phyloP scores from a whole-genome alignment of 2,797 vertebrate species.

The Merluccius polli region DNA sequence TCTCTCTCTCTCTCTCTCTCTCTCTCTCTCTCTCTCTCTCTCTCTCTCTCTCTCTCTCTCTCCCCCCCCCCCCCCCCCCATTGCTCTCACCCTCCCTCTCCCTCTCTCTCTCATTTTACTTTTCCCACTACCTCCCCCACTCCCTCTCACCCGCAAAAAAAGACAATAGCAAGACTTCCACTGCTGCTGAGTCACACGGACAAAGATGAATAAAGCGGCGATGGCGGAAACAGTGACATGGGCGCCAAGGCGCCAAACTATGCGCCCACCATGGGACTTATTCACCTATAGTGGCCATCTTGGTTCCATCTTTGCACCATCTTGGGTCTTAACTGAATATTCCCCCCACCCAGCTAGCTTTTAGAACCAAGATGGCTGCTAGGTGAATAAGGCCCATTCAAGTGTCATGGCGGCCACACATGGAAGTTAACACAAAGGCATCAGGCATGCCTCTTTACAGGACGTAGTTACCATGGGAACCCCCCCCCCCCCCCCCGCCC shows the following conservation, averaged over 20 bases:
- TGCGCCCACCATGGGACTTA: background rate
- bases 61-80: background rate
- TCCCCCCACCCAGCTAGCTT: background rate
- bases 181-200: background rate
- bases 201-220: no score
- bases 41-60: background rate
- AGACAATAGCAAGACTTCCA: background rate
- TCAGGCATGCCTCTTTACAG: slow-evolving; percentile 58
- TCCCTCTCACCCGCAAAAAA: no score
- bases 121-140: background rate
- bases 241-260: no score
- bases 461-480: slow-evolving; percentile 70
- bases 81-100: background rate
- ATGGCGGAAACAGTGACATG: no score
- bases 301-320: background rate
- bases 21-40: background rate
- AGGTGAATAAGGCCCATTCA: background rate
- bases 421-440: slow-evolving; percentile 51
- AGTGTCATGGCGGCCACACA: slow-evolving; percentile 31
- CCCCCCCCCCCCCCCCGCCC: background rate
- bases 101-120: background rate
- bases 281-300: background rate
- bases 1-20: background rate
- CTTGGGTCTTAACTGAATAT: background rate
- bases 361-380: background rate